A percentile compares a stretch with the other conserved stretches of the same genome.
Evolutionary conservation across 2,113 vertebrate genomes (phyloP).

Genomic region (Pomatorhinus ruficollis): DNA sequence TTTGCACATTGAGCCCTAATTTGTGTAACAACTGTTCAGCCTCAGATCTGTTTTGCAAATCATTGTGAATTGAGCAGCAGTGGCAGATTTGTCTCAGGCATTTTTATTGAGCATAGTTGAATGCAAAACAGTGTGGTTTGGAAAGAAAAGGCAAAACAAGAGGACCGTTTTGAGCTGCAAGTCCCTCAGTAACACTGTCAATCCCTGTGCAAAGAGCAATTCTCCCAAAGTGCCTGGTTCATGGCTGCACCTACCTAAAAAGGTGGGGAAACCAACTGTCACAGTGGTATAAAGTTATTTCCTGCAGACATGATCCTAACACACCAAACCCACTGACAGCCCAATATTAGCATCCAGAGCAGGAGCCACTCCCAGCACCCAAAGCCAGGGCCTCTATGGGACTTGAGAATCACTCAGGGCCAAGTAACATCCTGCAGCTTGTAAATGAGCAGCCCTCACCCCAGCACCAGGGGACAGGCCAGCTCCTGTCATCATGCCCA

Average conservation of each 20-base stretch:
- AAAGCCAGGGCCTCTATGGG: not conserved
- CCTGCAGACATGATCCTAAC: not conserved
- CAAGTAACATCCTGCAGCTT: not conserved
- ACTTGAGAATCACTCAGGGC: not conserved
- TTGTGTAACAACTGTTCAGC: constrained; percentile 26
- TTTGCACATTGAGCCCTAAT: not conserved
- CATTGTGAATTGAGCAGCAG: constrained; percentile 21
- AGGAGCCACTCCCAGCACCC: not conserved
- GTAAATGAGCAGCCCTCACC: not conserved
- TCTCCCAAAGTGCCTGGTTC: not conserved
- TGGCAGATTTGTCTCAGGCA: constrained; percentile 30
- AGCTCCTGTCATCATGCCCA: not conserved
- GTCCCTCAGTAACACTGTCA: not conserved
- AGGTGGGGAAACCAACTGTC: not conserved
- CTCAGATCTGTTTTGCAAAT: constrained; percentile 37
- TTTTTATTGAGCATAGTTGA: not conserved
- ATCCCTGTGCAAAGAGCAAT: not conserved
- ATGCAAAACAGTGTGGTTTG: not conserved
- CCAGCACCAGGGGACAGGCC: not conserved
- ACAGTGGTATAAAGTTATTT: not conserved
- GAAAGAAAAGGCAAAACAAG: not conserved
- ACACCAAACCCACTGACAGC: not conserved
- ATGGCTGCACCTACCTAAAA: not conserved
- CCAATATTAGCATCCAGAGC: not conserved
- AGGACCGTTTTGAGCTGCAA: rapidly evolving